Conservation (phyloP, 2,797 vertebrate genomes). For the Dryobates pubescens region DNA sequence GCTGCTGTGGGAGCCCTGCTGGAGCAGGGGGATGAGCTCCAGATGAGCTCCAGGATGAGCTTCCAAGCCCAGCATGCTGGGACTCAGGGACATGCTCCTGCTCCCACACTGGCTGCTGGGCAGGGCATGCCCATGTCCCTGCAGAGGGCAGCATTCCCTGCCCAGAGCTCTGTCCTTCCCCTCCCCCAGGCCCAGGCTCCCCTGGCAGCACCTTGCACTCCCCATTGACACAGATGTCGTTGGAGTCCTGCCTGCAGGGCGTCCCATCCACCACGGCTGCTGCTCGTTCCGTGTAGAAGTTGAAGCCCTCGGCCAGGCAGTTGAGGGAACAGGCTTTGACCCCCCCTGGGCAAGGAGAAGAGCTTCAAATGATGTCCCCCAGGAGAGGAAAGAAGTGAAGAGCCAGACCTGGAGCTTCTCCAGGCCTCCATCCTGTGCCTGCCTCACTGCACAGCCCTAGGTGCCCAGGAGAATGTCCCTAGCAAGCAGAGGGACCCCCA, state of each 20-base stretch:
- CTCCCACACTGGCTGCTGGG: accelerated
- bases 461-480: neutral
- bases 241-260: slow-evolving; percentile 88
- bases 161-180: neutral
- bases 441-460: neutral
- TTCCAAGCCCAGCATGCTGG: no score
- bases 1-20: no score
- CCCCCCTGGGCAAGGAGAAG: slow-evolving; percentile 81
- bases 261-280: slow-evolving; percentile 96
- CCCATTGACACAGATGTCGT: slow-evolving; percentile 95
- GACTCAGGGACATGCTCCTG: neutral
- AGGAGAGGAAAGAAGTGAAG: neutral
- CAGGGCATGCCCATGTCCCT: accelerated
- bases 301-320: slow-evolving; percentile 95
- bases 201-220: slow-evolving; percentile 90
- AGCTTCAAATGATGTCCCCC: neutral
- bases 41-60: no score
- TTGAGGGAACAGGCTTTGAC: slow-evolving; percentile 97
- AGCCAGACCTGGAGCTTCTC: neutral
- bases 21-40: no score
- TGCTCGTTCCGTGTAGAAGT: slow-evolving; percentile 97
- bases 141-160: neutral
- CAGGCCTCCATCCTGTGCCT: accelerated
- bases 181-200: accelerated
- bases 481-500: accelerated